A percentile compares a stretch with the other conserved stretches of the same genome.
Conservation (phyloP, 2,113 vertebrate species). For the Amphiprion percula region DNA sequence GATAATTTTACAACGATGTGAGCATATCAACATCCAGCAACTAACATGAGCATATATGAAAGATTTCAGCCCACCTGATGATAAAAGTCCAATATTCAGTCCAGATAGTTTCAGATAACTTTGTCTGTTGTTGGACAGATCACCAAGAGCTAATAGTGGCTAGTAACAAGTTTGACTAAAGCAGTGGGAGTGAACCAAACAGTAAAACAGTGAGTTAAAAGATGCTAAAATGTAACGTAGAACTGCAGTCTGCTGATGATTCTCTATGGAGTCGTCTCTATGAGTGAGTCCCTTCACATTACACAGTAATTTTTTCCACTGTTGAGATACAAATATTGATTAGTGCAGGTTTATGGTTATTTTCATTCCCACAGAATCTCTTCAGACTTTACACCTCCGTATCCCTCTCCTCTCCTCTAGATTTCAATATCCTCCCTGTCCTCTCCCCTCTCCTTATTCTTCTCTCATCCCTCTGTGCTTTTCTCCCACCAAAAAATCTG, state of each 20-base stretch:
- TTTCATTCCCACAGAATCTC: background rate
- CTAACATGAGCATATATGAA: no score
- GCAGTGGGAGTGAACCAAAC: constrained; percentile 4
- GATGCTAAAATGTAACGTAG: background rate
- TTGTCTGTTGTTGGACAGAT: no score
- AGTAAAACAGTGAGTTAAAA: background rate
- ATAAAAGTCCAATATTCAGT: no score
- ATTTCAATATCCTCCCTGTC: constrained; percentile 12
- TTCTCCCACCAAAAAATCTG: constrained; percentile 13
- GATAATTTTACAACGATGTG: no score
- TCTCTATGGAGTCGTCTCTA: background rate
- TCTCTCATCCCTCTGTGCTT: background rate
- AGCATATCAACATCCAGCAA: no score
- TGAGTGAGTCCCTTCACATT: background rate
- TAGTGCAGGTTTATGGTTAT: background rate
- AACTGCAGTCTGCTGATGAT: background rate
- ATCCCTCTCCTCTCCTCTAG: background rate
- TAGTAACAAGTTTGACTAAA: no score
- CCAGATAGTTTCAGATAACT: no score
- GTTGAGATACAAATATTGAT: constrained; percentile 15
- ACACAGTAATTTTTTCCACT: background rate
- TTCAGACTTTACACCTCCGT: background rate
- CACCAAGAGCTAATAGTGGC: no score
- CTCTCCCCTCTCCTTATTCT: background rate
- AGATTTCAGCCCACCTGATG: no score